Conservation (phyloP, 2,888 invertebrate species). For the Protodeltote pygarga region DNA sequence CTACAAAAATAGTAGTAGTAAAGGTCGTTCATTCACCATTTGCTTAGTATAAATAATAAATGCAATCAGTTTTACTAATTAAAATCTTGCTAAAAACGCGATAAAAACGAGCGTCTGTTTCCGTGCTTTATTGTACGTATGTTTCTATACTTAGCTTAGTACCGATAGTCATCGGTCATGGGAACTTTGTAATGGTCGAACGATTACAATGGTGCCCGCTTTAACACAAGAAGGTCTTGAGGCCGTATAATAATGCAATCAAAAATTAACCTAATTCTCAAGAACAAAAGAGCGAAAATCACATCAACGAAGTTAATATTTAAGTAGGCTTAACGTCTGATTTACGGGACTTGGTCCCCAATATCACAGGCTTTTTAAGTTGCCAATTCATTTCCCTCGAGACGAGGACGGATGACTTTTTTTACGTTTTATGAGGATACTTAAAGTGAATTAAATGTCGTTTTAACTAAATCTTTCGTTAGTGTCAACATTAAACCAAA, state of each 20-base stretch:
- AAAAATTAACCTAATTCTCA: slow-evolving; percentile 18
- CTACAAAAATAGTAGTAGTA: too few relatives aligned
- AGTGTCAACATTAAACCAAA: background rate
- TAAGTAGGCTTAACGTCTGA: slow-evolving; percentile 15
- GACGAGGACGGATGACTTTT: slow-evolving; percentile 27
- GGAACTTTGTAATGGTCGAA: slow-evolving; percentile 54
- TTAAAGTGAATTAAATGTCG: slow-evolving; percentile 30
- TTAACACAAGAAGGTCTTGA: slow-evolving; percentile 35
- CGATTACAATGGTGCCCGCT: slow-evolving; percentile 54
- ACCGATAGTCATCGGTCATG: slow-evolving; percentile 50
- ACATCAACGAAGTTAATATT: slow-evolving; percentile 1
- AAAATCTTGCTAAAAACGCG: too few relatives aligned
- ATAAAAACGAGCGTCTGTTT: slow-evolving; percentile 8
- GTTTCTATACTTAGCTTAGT: slow-evolving; percentile 31
- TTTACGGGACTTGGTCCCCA: slow-evolving; percentile 25
- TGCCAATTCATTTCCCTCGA: slow-evolving; percentile 27
- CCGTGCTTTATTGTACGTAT: slow-evolving; percentile 19
- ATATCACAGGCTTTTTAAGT: slow-evolving; percentile 26
- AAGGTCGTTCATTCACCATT: too few relatives aligned
- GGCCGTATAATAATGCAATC: slow-evolving; percentile 18
- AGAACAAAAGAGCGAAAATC: slow-evolving; percentile 17
- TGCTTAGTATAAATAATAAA: too few relatives aligned
- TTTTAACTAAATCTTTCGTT: slow-evolving; percentile 26
- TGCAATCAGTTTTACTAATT: too few relatives aligned
- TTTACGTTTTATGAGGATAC: slow-evolving; percentile 12